Percentiles rank a stretch among this genome's conserved stretches.
Conservation (phyloP, 37 sponge, comb jelly and placozoan species). For the Lycopodina hypogea region DNA sequence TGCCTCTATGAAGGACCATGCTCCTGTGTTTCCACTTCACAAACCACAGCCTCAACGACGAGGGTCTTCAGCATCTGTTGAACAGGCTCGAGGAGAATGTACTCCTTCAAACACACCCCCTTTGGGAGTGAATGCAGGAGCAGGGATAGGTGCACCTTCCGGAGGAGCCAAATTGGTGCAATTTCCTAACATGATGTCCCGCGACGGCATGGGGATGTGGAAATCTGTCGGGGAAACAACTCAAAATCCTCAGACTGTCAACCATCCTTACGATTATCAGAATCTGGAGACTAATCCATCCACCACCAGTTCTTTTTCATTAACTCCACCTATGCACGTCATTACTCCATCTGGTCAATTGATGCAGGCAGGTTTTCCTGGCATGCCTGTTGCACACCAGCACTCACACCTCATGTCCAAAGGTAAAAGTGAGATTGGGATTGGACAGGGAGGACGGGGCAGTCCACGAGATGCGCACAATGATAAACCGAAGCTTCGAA, state of each 20-base stretch:
- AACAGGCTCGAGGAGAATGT: not conserved
- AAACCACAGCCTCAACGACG: not conserved
- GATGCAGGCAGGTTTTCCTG: constrained; percentile 17
- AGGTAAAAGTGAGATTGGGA: not conserved
- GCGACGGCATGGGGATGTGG: not conserved
- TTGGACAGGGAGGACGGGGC: not conserved
- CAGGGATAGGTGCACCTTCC: no score
- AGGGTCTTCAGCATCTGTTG: not conserved
- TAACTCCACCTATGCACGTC: constrained; percentile 2
- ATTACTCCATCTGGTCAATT: not conserved
- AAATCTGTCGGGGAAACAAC: not conserved
- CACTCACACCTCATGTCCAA: not conserved
- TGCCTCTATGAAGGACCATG: not conserved
- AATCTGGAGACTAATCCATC: not conserved
- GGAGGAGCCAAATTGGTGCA: not conserved
- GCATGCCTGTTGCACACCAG: not conserved
- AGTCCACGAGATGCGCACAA: not conserved
- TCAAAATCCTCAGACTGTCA: not conserved
- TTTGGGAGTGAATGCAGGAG: not conserved
- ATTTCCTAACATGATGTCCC: not conserved
- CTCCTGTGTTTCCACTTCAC: no score
- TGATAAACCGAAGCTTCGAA: constrained; percentile 40
- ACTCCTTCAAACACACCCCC: constrained; percentile 6
- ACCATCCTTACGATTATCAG: not conserved
- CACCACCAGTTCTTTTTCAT: not conserved